Percentiles rank a stretch among this genome's conserved stretches.
Evolutionary conservation across 2,888 invertebrate genomes (phyloP).

Genomic region (Amphipyra berbera): DNA sequence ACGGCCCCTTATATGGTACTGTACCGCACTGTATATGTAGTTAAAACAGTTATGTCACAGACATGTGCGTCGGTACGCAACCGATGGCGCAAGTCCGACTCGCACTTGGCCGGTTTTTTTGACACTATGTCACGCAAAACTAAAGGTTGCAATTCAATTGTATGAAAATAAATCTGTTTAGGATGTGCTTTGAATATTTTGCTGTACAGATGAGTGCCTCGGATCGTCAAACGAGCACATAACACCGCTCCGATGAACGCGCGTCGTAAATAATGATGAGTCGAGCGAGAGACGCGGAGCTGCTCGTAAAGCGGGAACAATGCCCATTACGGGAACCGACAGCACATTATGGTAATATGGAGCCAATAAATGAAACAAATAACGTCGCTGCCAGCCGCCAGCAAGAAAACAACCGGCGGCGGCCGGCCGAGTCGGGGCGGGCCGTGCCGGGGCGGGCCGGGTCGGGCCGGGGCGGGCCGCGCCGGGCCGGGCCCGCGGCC

Average conservation of each 20-base stretch:
- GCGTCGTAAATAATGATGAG: slow-evolving; percentile 30
- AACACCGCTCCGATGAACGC: slow-evolving; percentile 12
- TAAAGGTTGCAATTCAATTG: slow-evolving; percentile 12
- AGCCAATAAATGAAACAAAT: slow-evolving; percentile 59
- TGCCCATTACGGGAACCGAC: slow-evolving; percentile 45
- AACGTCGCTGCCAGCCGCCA: slow-evolving; percentile 17
- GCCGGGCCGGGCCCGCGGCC: neutral
- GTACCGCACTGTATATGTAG: too few relatives aligned
- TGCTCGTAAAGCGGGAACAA: slow-evolving; percentile 50
- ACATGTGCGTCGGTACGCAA: too few relatives aligned
- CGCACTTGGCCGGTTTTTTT: too few relatives aligned
- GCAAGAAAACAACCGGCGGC: slow-evolving; percentile 15
- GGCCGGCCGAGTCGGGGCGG: neutral
- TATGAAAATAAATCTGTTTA: slow-evolving; percentile 8
- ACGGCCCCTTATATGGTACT: too few relatives aligned
- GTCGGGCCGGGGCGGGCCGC: too few relatives aligned
- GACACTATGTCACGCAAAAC: neutral
- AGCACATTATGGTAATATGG: slow-evolving; percentile 62
- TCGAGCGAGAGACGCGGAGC: slow-evolving; percentile 3
- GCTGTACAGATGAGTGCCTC: slow-evolving; percentile 2
- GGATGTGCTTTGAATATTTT: slow-evolving; percentile 16
- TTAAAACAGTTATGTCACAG: too few relatives aligned
- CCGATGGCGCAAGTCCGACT: too few relatives aligned
- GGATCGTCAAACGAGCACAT: slow-evolving; percentile 13
- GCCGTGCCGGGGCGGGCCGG: too few relatives aligned